Conservation (phyloP, 2,888 invertebrate genomes). For the Temnothorax ravouxi region DNA sequence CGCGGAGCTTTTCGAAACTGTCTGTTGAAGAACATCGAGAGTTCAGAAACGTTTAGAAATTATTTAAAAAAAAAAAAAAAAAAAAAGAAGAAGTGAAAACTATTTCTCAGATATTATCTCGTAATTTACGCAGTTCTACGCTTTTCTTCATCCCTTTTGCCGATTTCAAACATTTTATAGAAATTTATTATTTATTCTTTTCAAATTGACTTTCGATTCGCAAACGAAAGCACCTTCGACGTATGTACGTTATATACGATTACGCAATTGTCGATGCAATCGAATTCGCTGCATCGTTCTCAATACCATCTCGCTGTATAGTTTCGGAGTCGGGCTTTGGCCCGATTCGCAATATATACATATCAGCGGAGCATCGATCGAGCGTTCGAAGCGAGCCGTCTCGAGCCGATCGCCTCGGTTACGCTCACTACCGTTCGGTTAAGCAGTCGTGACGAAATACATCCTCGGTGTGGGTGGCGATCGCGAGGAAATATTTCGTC, state of each 20-base stretch:
- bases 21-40: neutral
- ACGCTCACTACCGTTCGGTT: conserved; percentile 42
- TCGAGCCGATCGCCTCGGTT: conserved; percentile 35
- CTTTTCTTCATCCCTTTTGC: neutral
- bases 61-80: neutral
- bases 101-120: neutral
- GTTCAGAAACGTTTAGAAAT: conserved; percentile 16
- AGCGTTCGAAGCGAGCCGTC: conserved; percentile 14
- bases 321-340: neutral
- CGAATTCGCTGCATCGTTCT: conserved; percentile 9
- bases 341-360: conserved; percentile 20
- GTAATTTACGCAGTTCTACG: neutral
- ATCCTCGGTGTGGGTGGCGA: conserved; percentile 67
- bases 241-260: neutral
- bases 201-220: conserved; percentile 21
- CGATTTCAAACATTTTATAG: neutral
- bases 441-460: conserved; percentile 61
- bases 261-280: conserved; percentile 8
- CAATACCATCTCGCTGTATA: neutral
- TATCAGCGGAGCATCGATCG: conserved; percentile 29
- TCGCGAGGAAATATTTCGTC: conserved; percentile 65
- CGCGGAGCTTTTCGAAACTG: conserved; percentile 26
- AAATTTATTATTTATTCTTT: neutral
- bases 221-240: neutral
- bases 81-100: neutral